Percentiles rank a stretch among this genome's conserved stretches.
phyloP scores from a whole-genome alignment of 2,113 vertebrate genomes.

The Phaetusa simplex region DNA sequence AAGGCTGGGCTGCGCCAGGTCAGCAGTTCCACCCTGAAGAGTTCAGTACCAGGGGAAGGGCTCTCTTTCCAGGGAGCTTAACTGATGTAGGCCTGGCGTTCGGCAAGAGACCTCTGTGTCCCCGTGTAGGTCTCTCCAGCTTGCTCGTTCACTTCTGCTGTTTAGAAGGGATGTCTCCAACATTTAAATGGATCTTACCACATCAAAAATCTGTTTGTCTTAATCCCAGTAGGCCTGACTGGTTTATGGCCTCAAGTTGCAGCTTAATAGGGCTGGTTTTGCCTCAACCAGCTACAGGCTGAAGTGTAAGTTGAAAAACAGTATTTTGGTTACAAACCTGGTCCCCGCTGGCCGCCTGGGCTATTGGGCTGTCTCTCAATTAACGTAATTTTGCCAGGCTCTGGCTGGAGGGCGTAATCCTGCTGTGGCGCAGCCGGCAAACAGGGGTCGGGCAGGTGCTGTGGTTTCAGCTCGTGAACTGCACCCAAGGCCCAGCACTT shows the following conservation, averaged over 20 bases:
- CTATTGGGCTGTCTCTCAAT: rapidly evolving
- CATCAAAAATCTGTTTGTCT: too few species aligned
- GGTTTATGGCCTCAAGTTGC: too few species aligned
- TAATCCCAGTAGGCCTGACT: not conserved
- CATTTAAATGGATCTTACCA: too few species aligned
- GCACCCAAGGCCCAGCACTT: rapidly evolving
- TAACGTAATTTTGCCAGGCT: rapidly evolving
- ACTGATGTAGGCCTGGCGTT: not conserved
- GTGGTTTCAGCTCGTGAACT: too few species aligned
- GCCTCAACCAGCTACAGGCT: not conserved
- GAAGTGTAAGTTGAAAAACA: rapidly evolving
- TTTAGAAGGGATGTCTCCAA: not conserved
- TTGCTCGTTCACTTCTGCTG: too few species aligned
- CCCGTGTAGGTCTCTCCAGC: rapidly evolving
- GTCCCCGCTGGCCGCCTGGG: rapidly evolving
- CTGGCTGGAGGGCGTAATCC: rapidly evolving
- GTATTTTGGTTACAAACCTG: rapidly evolving
- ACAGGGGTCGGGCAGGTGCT: not conserved
- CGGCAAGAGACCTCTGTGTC: not conserved
- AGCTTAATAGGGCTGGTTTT: rapidly evolving
- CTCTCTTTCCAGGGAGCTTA: not conserved
- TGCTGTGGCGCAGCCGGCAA: not conserved
- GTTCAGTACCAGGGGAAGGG: not conserved
- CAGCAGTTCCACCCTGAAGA: rapidly evolving
- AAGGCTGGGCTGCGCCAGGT: not conserved